Evolutionary conservation across 2,113 vertebrate genomes (phyloP).

Genomic region (Oreochromis niloticus): DNA sequence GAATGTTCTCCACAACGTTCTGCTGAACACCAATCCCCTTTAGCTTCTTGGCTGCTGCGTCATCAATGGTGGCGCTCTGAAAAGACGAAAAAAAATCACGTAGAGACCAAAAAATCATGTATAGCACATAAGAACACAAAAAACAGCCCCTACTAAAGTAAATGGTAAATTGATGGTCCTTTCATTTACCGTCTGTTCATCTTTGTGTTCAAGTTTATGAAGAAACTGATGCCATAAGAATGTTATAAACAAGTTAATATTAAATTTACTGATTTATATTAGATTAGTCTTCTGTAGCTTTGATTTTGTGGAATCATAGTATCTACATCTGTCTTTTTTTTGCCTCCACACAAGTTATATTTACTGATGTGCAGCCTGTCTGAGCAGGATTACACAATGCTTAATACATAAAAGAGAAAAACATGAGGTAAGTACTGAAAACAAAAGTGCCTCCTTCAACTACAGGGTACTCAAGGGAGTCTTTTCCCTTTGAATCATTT

Average conservation of each 20-base stretch:
- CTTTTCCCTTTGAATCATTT: neutral
- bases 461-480: neutral
- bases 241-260: neutral
- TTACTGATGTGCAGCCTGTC: neutral
- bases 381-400: neutral
- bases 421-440: neutral
- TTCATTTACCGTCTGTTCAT: neutral
- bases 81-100: neutral
- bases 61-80: conserved; percentile 86
- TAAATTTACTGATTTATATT: neutral
- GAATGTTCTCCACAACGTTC: conserved; percentile 79
- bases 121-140: neutral
- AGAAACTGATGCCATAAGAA: neutral
- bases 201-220: neutral
- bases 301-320: neutral
- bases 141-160: neutral
- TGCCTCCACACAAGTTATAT: neutral
- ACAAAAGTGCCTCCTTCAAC: neutral
- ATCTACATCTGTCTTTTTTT: neutral
- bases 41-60: conserved; percentile 75
- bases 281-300: neutral
- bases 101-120: neutral
- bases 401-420: neutral
- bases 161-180: neutral
- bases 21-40: conserved; percentile 53